These are phyloP conservation scores for Dendrolimus pini DNA, from an alignment of 2,888 invertebrate genomes.

Conservation along the genomic window DNA sequence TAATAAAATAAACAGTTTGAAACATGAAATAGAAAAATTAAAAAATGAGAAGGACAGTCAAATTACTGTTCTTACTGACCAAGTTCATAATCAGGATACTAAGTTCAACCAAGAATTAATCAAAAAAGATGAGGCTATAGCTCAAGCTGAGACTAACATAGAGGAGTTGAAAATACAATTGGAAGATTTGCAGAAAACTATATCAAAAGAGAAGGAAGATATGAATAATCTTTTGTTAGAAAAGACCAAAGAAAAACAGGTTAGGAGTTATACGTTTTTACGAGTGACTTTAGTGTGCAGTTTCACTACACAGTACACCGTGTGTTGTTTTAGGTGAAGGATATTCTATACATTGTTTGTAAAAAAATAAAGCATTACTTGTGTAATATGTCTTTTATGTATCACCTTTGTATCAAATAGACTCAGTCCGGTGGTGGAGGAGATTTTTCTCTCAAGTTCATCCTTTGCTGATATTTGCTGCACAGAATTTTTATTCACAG, in stretches of 20 bases:
- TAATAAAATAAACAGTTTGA: slow-evolving; percentile 31
- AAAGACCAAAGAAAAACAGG: slow-evolving; percentile 51
- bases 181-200: slow-evolving; percentile 29
- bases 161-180: slow-evolving; percentile 34
- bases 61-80: slow-evolving; percentile 33
- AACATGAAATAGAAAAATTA: slow-evolving; percentile 26
- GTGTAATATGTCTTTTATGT: no score
- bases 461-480: no score
- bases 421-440: no score
- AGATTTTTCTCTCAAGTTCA: no score
- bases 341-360: background rate
- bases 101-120: slow-evolving; percentile 22
- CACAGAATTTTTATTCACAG: no score
- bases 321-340: background rate
- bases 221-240: slow-evolving; percentile 28
- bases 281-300: slow-evolving; percentile 19
- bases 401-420: no score
- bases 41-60: slow-evolving; percentile 33
- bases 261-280: slow-evolving; percentile 26
- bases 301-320: background rate
- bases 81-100: slow-evolving; percentile 26
- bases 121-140: slow-evolving; percentile 32
- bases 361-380: background rate
- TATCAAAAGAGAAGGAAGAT: slow-evolving; percentile 42
- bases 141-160: slow-evolving; percentile 25